Evolutionary conservation across 2,113 vertebrate species (phyloP), one percentile per base, ranked within the genome.

Genomic region (Protobothrops flavoviridis): DNA sequence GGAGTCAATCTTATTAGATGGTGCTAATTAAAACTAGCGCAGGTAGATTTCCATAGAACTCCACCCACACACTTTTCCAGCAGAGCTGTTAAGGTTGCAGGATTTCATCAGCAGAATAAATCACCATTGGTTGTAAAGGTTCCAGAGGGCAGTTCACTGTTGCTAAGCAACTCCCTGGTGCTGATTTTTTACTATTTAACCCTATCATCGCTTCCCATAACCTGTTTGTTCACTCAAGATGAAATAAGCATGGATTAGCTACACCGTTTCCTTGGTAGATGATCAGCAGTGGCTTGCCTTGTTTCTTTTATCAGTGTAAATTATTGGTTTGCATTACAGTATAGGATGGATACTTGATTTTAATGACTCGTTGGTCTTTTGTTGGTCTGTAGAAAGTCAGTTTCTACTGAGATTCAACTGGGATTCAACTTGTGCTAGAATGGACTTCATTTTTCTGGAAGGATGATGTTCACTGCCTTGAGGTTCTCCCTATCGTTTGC

Each of bases 91-190:
- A 92, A 81, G 26, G 90, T 94, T n/a, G 24, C n/a, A 57, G 86
- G 89, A 85, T 81, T 20, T 1, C 2, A 69, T 61, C 91, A 92
- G 90, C 92, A 89, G 94, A 93, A 87, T 21, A 87, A 92, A 91
- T 21, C 92, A 48, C 85, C 61, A 91, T 90, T 93, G 94, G 92
- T 90, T 81, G 91, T 91, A 81, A 91, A 20, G 10, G 92, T 88
- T 55, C 93, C 93, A 91, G 0, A 24, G 48, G 33, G 89, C 87
- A 92, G 91, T 50, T 89, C 2, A 33, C 23, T 1, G 95, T 96
- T 96, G 96, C 96, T 97, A 94, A 95, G 96, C 96, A 96, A 95
- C 96, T 93, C 94, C 92, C 88, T 90, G 33, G 93, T 88, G 53
- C 86, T 89, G 94, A 52, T 57, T 94, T 50, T 88, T n/a, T 85